A percentile compares a stretch with the other conserved stretches of the same genome.
These are phyloP conservation scores for Oncorhynchus masou DNA, from an alignment of 2,113 vertebrate genomes.

Conservation along the genomic window DNA sequence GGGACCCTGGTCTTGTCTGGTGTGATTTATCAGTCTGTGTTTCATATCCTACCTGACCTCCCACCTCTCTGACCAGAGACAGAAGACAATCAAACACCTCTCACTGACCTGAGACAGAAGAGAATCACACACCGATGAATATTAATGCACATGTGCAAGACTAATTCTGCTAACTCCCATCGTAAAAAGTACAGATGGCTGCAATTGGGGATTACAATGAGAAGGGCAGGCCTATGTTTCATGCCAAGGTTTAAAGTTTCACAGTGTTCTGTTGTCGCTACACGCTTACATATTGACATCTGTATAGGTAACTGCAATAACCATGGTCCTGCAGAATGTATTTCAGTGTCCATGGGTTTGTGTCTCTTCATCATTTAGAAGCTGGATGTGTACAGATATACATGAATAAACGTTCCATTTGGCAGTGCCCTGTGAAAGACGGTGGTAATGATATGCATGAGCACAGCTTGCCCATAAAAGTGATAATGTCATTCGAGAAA, in stretches of 20 bases:
- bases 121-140: neutral
- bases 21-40: constrained; percentile 2
- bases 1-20: neutral
- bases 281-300: neutral
- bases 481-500: constrained; percentile 2
- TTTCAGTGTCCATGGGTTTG: constrained; percentile 22
- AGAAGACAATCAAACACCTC: neutral
- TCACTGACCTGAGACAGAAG: neutral
- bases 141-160: constrained; percentile 6
- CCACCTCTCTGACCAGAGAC: constrained; percentile 6
- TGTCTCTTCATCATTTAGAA: constrained; percentile 12
- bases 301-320: neutral
- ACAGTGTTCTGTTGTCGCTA: neutral
- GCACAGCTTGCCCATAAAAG: constrained; percentile 16
- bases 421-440: constrained; percentile 10
- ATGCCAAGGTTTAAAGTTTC: neutral
- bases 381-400: constrained; percentile 23
- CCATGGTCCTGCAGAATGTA: constrained; percentile 1
- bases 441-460: constrained; percentile 38
- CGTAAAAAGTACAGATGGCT: constrained; percentile 13
- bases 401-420: constrained; percentile 37
- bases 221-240: no score
- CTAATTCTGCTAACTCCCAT: constrained; percentile 12
- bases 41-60: neutral
- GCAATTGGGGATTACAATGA: neutral